Conservation (phyloP, 2,113 vertebrate genomes). For the Eulemur rufifrons region DNA sequence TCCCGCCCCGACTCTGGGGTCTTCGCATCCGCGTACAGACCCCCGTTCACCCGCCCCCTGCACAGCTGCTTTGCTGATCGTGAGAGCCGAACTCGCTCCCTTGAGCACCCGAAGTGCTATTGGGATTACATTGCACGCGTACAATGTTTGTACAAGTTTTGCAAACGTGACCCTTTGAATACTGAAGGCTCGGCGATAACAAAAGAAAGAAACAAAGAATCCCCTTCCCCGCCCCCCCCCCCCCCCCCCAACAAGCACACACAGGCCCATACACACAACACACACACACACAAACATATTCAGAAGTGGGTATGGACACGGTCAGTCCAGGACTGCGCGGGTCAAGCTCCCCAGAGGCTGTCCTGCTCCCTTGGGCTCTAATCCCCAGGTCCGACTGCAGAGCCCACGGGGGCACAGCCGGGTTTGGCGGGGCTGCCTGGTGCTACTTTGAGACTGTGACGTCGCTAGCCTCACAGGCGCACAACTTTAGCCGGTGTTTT, state of each 20-base stretch:
- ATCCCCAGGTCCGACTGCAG: too few relatives aligned
- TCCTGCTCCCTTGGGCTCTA: too few relatives aligned
- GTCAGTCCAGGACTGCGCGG: too few relatives aligned
- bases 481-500: not conserved
- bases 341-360: too few relatives aligned
- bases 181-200: not conserved
- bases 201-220: not conserved
- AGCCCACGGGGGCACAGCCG: not conserved
- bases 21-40: not conserved
- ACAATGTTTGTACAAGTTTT: too few relatives aligned
- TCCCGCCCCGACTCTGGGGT: not conserved
- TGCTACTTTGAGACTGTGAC: fast-evolving
- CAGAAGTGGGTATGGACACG: not conserved
- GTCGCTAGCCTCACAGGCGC: not conserved
- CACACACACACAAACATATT: not conserved
- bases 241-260: too few relatives aligned
- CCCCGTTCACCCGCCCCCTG: fast-evolving
- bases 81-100: too few relatives aligned
- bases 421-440: too few relatives aligned
- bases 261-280: not conserved
- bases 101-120: not conserved
- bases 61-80: fast-evolving
- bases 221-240: too few relatives aligned
- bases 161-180: not conserved
- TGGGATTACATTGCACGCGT: not conserved